Evolutionary conservation across 53 echinoderm and acorn worm species (phyloP).

Genomic region (Holothuria scabra): DNA sequence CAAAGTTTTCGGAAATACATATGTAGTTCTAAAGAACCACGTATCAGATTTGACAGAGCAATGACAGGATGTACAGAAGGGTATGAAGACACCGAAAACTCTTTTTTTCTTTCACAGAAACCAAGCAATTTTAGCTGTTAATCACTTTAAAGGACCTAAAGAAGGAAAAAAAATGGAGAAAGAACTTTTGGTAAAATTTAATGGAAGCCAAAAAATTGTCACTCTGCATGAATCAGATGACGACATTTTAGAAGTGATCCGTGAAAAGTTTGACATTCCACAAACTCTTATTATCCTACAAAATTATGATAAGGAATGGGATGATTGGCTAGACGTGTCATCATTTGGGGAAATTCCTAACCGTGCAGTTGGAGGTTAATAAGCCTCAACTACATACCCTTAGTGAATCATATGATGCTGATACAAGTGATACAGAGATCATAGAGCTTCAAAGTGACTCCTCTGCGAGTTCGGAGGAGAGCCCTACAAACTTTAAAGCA

Average conservation of each 20-base stretch:
- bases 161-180: background rate
- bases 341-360: slow-evolving; percentile 2
- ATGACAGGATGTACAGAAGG: background rate
- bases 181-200: slow-evolving; percentile 3
- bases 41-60: slow-evolving; percentile 3
- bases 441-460: slow-evolving; percentile 2
- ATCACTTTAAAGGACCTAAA: too few species aligned
- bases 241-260: slow-evolving; percentile 4
- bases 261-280: slow-evolving; percentile 1
- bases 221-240: slow-evolving; percentile 11
- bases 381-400: too few species aligned
- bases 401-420: too few species aligned
- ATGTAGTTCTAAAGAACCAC: background rate
- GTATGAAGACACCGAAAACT: too few species aligned
- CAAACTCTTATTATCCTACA: slow-evolving; percentile 9
- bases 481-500: background rate
- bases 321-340: slow-evolving; percentile 24
- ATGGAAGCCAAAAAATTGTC: slow-evolving; percentile 15
- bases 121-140: background rate
- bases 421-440: background rate
- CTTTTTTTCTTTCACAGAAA: background rate
- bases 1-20: background rate
- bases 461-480: slow-evolving; percentile 6
- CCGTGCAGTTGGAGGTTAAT: slow-evolving; percentile 12
- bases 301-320: slow-evolving; percentile 35